Evolutionary conservation across 2,113 vertebrate species (phyloP).

Genomic region (Heliornis fulica): DNA sequence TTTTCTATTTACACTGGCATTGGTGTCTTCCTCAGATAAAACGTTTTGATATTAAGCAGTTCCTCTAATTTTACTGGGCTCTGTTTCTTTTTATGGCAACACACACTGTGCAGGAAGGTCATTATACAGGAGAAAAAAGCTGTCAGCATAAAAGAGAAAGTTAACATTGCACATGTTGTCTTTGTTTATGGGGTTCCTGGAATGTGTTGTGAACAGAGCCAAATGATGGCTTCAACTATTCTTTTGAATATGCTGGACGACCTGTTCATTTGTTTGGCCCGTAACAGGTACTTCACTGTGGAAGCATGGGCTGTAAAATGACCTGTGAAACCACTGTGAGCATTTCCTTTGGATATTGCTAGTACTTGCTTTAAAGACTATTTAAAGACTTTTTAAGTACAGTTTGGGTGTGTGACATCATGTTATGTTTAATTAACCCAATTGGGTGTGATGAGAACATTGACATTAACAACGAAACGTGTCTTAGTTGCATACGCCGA

Average conservation of each 20-base stretch:
- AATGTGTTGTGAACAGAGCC: slow-evolving; percentile 69
- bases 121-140: slow-evolving; percentile 72
- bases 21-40: slow-evolving; percentile 73
- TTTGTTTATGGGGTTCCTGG: slow-evolving; percentile 75
- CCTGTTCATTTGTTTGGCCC: background rate
- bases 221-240: slow-evolving; percentile 56
- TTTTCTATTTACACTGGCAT: slow-evolving; percentile 74
- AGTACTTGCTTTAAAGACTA: background rate
- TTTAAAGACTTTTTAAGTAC: background rate
- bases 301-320: slow-evolving; percentile 14
- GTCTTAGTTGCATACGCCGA: background rate
- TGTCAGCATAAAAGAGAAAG: slow-evolving; percentile 77
- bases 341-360: background rate
- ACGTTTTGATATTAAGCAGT: slow-evolving; percentile 72
- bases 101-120: slow-evolving; percentile 79
- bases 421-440: slow-evolving; percentile 25
- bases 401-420: background rate
- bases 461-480: background rate
- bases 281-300: slow-evolving; percentile 46
- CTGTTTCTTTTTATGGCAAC: slow-evolving; percentile 76
- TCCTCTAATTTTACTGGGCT: slow-evolving; percentile 74
- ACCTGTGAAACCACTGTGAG: background rate
- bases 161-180: slow-evolving; percentile 72
- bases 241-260: background rate
- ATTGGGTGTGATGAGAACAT: background rate